These are phyloP conservation scores for Aphaenogaster rudis DNA, from an alignment of 1,140 invertebrate species.

Conservation along the genomic window DNA sequence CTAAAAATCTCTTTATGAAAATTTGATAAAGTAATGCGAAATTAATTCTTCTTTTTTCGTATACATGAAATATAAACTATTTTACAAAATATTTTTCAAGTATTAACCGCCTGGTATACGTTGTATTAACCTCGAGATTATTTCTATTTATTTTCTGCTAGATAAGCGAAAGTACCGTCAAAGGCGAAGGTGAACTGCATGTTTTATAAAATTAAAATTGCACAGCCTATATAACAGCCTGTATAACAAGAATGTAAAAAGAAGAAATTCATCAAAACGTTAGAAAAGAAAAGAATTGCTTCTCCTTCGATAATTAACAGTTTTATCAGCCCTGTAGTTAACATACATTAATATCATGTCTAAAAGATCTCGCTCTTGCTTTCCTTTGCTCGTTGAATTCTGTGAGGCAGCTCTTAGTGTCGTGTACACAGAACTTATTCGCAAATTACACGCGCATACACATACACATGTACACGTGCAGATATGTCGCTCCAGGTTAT, in stretches of 20 bases:
- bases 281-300: not conserved
- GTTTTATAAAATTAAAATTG: constrained; percentile 30
- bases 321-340: not conserved
- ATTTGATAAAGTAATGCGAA: not conserved
- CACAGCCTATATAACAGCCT: not conserved
- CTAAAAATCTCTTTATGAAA: not conserved
- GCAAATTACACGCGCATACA: not conserved
- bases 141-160: constrained; percentile 1
- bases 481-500: constrained; percentile 73
- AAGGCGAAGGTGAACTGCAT: not conserved
- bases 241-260: not conserved
- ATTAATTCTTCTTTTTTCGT: constrained; percentile 14
- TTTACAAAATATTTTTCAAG: not conserved
- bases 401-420: not conserved
- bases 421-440: not conserved
- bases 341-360: constrained; percentile 12
- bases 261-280: not conserved
- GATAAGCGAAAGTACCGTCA: constrained; percentile 23
- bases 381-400: constrained; percentile 3
- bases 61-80: not conserved
- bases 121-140: not conserved
- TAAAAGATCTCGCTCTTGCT: constrained; percentile 11
- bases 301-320: not conserved
- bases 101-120: not conserved
- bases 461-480: not conserved